Percentiles rank a stretch among this genome's conserved stretches.
Conservation (phyloP, 1,140 invertebrate species). For the Drosophila melanogaster region DNA sequence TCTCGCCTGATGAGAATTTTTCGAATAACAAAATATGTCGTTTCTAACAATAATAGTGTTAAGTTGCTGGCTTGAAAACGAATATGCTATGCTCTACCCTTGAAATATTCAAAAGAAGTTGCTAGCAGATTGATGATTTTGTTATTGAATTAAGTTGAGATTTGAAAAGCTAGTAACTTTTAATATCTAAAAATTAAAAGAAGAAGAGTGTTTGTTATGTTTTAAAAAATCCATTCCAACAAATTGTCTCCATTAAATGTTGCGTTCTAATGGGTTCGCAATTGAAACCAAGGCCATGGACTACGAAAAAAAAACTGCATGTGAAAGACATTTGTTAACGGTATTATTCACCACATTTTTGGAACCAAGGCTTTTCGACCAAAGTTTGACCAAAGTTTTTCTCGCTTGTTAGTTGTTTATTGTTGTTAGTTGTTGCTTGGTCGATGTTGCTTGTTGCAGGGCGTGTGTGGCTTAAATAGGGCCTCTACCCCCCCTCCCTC, state of each 20-base stretch:
- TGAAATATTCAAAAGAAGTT: not conserved
- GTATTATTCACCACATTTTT: slow-evolving; percentile 22
- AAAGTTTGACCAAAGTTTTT: slow-evolving; percentile 35
- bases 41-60: slow-evolving; percentile 23
- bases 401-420: slow-evolving; percentile 22
- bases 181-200: too few relatives aligned
- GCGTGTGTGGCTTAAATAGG: slow-evolving; percentile 38
- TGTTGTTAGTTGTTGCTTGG: slow-evolving; percentile 1
- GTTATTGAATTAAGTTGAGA: too few relatives aligned
- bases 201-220: too few relatives aligned
- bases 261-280: slow-evolving; percentile 9
- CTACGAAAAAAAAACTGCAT: slow-evolving; percentile 22
- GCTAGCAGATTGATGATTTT: too few relatives aligned
- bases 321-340: slow-evolving; percentile 8
- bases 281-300: slow-evolving; percentile 18
- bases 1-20: slow-evolving; percentile 62
- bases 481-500: not conserved
- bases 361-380: slow-evolving; percentile 54
- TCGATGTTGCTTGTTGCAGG: slow-evolving; percentile 23
- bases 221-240: not conserved
- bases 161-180: too few relatives aligned
- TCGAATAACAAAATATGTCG: slow-evolving; percentile 55
- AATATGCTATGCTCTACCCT: slow-evolving; percentile 5
- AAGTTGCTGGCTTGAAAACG: not conserved
- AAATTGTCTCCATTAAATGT: slow-evolving; percentile 7